Evolutionary conservation across 1,140 invertebrate species (phyloP).

Genomic region (Chrysomallon squamiferum): DNA sequence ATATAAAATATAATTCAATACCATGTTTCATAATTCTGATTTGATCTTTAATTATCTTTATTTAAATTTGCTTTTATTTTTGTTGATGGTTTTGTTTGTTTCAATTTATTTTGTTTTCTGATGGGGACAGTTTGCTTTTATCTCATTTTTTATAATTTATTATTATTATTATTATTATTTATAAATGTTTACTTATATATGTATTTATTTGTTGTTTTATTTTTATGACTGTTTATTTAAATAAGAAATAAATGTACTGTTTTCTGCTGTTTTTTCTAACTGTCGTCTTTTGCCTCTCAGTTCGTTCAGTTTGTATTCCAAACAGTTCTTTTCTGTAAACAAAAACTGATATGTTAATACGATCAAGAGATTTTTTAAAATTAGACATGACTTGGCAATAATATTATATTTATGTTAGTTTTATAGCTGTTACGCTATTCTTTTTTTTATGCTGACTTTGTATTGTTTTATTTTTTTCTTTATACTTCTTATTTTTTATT

Average conservation of each 20-base stretch:
- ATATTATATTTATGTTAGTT: too few species aligned
- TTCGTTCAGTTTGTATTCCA: slow-evolving; percentile 39
- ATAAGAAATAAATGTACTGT: slow-evolving; percentile 14
- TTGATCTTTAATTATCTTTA: too few species aligned
- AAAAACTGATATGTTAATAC: too few species aligned
- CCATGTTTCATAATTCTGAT: background rate
- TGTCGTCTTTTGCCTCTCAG: slow-evolving; percentile 23
- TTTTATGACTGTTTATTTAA: background rate
- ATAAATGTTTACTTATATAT: background rate
- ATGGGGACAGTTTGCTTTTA: background rate
- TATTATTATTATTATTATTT: background rate
- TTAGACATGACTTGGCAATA: too few species aligned
- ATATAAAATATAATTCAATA: background rate
- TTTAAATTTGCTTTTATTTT: too few species aligned
- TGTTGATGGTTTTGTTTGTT: background rate
- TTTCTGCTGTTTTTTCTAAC: slow-evolving; percentile 28
- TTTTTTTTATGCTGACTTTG: too few species aligned
- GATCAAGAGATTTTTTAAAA: too few species aligned
- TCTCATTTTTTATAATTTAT: background rate
- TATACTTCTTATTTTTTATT: too few species aligned
- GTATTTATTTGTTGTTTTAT: background rate
- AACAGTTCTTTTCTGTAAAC: slow-evolving; percentile 32
- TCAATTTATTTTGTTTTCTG: background rate
- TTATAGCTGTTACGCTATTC: too few species aligned
- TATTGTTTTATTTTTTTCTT: too few species aligned